Percentiles rank a stretch among this genome's conserved stretches.
Evolutionary conservation across 2,113 vertebrate genomes (phyloP).

Genomic region (Ptilonorhynchus violaceus): DNA sequence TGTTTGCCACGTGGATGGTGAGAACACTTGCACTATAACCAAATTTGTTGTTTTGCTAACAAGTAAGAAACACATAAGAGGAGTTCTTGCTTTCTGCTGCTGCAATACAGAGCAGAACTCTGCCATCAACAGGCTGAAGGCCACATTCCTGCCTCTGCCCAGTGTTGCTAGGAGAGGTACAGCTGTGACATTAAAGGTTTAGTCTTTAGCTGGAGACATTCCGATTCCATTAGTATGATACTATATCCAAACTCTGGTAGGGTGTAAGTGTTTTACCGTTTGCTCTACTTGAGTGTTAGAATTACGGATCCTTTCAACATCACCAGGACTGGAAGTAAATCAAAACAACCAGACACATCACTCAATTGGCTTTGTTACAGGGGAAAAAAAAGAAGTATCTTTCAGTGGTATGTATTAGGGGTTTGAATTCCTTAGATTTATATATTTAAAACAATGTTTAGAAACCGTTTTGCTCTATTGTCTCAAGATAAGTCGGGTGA

Average conservation of each 20-base stretch:
- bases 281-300: not conserved
- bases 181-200: not conserved
- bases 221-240: not conserved
- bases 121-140: not conserved
- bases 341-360: not conserved
- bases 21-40: not conserved
- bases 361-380: not conserved
- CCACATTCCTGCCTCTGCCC: not conserved
- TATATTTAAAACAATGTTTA: not conserved
- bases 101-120: not conserved
- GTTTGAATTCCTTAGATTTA: not conserved
- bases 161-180: not conserved
- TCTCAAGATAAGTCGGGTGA: not conserved
- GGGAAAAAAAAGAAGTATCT: not conserved
- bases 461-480: not conserved
- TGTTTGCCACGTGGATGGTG: slow-evolving; percentile 82
- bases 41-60: not conserved
- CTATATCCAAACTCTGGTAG: not conserved
- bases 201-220: not conserved
- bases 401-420: not conserved
- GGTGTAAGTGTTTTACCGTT: not conserved
- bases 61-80: not conserved
- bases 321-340: not conserved
- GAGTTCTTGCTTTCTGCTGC: not conserved
- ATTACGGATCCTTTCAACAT: not conserved